Evolutionary conservation across 2,113 vertebrate genomes (phyloP), one percentile per base, ranked within the genome.

Genomic region (Bos taurus): DNA sequence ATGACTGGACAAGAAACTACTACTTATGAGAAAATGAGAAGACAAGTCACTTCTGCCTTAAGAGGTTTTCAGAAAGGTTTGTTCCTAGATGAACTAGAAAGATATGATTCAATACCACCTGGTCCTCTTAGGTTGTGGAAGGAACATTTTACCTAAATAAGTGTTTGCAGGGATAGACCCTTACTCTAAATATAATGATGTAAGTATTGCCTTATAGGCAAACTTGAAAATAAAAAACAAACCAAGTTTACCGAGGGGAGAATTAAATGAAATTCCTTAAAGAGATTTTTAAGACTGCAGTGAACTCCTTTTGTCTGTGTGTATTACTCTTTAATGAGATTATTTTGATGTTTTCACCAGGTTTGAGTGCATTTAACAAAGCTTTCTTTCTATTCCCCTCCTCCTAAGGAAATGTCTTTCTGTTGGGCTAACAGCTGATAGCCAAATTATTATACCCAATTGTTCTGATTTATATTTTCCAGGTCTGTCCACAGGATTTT

Each of bases 311-410:
- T 98, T 98, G 98, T 98, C 89, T 96, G 95, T 94, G 89, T 97
- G 88, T 98, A 98, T 98, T 99, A 94, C 91, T 93, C 97, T 98
- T 98, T 98, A 99, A 99, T 98, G 98, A 98, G 98, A 99, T 99
- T 99, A 98, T 99, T 99, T 98, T 99, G 98, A 98, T 98, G 97
- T 98, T 98, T 95, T 97, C 96, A 98, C 98, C 98, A 99, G 98
- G 97, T 98, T 98, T 98, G 97, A 98, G 97, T 90, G 78, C 95
- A 95, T 94, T 36, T 77, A 98, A 99, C 98, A 99, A 98, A 99
- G 97, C 26, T 94, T 97, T 97, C 98, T 98, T 98, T 98, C 97
- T 98, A 16, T 97, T 98, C 96, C 97, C 56, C 52, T 87, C 74
- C 92, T 94, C 81, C 96, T 95, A 98, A 97, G 94, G 97, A 98